Evolutionary conservation across 1,140 invertebrate species (phyloP).

Genomic region (Drosophila chauvacae): DNA sequence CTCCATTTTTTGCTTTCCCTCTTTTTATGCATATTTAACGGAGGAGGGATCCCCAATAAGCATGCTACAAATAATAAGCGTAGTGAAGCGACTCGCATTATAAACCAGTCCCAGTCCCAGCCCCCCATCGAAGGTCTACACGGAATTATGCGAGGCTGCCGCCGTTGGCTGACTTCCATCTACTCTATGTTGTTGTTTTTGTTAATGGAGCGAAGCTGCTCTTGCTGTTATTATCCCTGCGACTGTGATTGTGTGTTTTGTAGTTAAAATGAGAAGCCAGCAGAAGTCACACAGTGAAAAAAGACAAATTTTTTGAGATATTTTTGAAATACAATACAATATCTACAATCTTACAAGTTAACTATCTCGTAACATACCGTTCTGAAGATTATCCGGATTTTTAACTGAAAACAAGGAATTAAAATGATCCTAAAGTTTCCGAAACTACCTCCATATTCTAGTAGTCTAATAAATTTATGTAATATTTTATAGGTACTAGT

Average conservation of each 20-base stretch:
- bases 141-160: constrained; percentile 59
- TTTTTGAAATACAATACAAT: not conserved
- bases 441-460: too few relatives aligned
- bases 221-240: constrained; percentile 52
- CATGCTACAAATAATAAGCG: constrained; percentile 72
- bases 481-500: not conserved
- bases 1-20: constrained; percentile 35
- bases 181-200: constrained; percentile 59
- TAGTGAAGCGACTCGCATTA: constrained; percentile 64
- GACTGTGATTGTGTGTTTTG: constrained; percentile 62
- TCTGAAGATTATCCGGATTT: too few relatives aligned
- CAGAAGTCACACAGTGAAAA: not conserved
- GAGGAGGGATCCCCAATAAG: constrained; percentile 57
- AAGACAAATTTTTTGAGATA: not conserved
- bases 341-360: too few relatives aligned
- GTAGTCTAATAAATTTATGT: too few relatives aligned
- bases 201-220: constrained; percentile 63
- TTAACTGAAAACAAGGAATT: too few relatives aligned
- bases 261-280: constrained; percentile 59
- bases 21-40: constrained; percentile 65
- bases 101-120: constrained; percentile 39
- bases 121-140: constrained; percentile 34
- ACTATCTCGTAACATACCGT: not conserved
- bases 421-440: too few relatives aligned
- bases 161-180: constrained; percentile 14